Evolutionary conservation across 1,140 invertebrate genomes (phyloP).

Genomic region (Camponotus vicinus): DNA sequence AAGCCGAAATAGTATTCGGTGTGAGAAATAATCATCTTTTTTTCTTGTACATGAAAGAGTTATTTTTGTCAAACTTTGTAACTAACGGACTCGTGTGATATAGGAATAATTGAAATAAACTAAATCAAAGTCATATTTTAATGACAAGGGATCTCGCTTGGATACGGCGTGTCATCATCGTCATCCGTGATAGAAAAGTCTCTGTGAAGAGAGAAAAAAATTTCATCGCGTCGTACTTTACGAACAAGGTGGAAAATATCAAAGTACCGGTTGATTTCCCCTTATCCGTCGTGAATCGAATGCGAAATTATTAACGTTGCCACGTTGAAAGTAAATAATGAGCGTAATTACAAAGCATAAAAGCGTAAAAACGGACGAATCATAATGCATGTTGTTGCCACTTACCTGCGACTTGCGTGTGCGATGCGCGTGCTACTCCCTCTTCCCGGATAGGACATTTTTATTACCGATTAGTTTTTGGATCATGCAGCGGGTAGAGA

Average conservation of each 20-base stretch:
- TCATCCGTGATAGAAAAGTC: neutral
- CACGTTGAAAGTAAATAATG: conserved; percentile 42
- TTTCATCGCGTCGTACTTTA: neutral
- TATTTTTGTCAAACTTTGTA: neutral
- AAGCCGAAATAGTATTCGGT: too few relatives aligned
- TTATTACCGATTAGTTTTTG: conserved; percentile 78
- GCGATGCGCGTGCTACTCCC: conserved; percentile 15
- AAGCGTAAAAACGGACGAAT: conserved; percentile 60
- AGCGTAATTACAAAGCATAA: conserved; percentile 71
- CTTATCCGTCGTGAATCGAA: neutral
- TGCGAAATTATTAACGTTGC: conserved; percentile 32
- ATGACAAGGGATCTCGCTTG: neutral
- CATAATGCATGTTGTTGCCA: conserved; percentile 75
- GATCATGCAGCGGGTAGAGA: conserved; percentile 80
- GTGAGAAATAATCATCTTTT: too few relatives aligned
- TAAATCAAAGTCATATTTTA: neutral
- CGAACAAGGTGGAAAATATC: neutral
- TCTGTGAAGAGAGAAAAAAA: neutral
- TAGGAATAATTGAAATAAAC: neutral
- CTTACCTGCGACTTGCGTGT: conserved; percentile 63
- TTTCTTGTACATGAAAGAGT: too few relatives aligned
- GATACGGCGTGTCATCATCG: neutral
- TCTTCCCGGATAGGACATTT: conserved; percentile 66
- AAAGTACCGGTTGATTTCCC: neutral
- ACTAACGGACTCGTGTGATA: neutral